phyloP scores from a whole-genome alignment of 2,113 vertebrate species.

The Tonatia bakeri region DNA sequence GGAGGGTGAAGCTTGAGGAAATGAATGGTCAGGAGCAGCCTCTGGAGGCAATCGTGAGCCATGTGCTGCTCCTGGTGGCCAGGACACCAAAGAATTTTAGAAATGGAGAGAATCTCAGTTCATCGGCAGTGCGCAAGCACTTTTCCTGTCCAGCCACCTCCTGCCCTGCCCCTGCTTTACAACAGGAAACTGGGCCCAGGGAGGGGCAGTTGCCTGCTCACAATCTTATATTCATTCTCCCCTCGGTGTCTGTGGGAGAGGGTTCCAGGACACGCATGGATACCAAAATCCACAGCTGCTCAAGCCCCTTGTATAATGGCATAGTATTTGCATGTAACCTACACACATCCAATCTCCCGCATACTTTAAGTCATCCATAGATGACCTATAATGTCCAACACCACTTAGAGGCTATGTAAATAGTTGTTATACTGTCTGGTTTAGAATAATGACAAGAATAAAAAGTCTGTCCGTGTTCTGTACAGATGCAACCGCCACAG shows the following conservation, averaged over 20 bases:
- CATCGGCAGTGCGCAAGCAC: neutral
- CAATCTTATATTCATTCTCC: neutral
- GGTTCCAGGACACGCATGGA: neutral
- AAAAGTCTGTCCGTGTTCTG: neutral
- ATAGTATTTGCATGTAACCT: neutral
- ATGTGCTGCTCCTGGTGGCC: accelerated
- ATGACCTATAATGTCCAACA: neutral
- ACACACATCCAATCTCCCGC: neutral
- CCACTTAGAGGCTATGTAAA: neutral
- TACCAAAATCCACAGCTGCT: neutral
- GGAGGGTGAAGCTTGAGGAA: neutral
- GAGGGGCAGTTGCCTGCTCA: neutral
- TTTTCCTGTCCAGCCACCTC: neutral
- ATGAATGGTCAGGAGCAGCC: neutral
- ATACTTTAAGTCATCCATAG: neutral
- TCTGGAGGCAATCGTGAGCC: neutral
- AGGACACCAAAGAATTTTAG: neutral
- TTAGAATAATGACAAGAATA: neutral
- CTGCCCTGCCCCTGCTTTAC: neutral
- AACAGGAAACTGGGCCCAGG: neutral
- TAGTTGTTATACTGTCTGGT: neutral
- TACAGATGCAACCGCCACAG: neutral
- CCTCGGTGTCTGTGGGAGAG: neutral
- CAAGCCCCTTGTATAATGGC: neutral
- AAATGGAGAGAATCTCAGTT: neutral